Evolutionary conservation across 2,113 vertebrate genomes (phyloP), one percentile per base, ranked within the genome.

Genomic region (Butastur rufipennis): DNA sequence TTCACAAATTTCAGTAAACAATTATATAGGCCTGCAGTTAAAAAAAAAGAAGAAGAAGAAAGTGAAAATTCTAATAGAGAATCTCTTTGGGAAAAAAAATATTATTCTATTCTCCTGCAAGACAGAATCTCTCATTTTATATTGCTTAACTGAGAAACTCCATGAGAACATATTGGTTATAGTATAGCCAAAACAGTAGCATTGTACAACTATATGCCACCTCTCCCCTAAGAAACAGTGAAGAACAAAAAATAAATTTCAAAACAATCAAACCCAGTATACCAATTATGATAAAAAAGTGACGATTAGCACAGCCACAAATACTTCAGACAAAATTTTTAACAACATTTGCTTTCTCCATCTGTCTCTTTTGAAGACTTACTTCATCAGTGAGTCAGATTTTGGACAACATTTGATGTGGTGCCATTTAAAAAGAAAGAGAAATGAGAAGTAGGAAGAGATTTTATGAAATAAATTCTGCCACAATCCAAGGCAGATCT

Each of bases 301-400:
- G 62, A 70, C 93, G 81, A 90, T 93, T 91, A 88, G 62, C 42
- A 92, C 10, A 90, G 81, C 80, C 61, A 88, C 22, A 80, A 34
- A 34, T 72, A 84, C 40, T 80, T 81, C 40, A 91, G 91, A 96
- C 81, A 87, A 91, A 67, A 80, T 59, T 96, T 93, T 93, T 95
- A 85, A 93, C 97, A 97, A 95, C 97, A 91, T 87, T 88, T 97
- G 95, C 75, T 95, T 88, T 95, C 93, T 88, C 94, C 93, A 93
- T 92, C 92, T 96, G 95, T 94, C 93, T 93, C 96, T 95, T 88
- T 38, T 90, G 59, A 95, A 81, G 91, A 67, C 66, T 86, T 90
- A 74, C 55, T 94, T 93, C 67, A 77, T 26, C 82, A 90, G 50
- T 92, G 85, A 96, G 61, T 68, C 83, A 93, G 79, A 71, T 68